Base-by-base conservation (phyloP, 2,113 vertebrate species). In the Prolemur simus region DNA sequence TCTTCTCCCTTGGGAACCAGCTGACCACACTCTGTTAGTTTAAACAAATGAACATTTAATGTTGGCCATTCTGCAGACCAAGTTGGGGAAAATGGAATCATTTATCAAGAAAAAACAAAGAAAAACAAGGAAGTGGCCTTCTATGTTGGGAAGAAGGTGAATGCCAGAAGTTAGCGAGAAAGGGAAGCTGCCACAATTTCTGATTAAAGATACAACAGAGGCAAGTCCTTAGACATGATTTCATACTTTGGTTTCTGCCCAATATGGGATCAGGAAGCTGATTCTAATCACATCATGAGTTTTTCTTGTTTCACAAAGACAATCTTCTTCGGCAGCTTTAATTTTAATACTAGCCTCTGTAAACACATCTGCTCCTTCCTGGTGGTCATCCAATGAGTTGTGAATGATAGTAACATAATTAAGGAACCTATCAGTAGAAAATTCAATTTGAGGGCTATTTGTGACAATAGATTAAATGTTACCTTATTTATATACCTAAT, bases 11-110 rank as follows among this genome's bases (percentile, higher is more conserved):
- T 0, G 91, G 96, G 97, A 96, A 98, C 96, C 83, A 97, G 95
- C 96, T 98, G 98, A 98, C 87, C 96, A 98, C 96, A 98, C 94
- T 97, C 97, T 97, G 97, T 98, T 98, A 98, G 97, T 96, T 98
- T 98, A 98, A 98, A 98, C 96, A 98, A 98, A 98, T 98, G 97
- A 98, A 98, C 0, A 6, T 97, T 98, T 98, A 98, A 98, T 98
- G 82, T 96, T 97, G 52, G 47, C 89, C 96, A 97, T 97, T 98
- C 94, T 98, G 96, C 76, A 92, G 96, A 97, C 95, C 88, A 97
- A 97, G 96, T 98, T 97, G 97, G 37, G 17, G 34, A 95, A 98
- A 98, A 95, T 82, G 14, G 80, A 97, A 98, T 96, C 96, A 98
- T 98, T 98, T 98, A 98, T 98, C 98, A 98, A 97, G 42, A 69